Evolutionary conservation across 2,113 vertebrate genomes (phyloP), one percentile per base, ranked within the genome.

Genomic region (Donacobius atricapilla): DNA sequence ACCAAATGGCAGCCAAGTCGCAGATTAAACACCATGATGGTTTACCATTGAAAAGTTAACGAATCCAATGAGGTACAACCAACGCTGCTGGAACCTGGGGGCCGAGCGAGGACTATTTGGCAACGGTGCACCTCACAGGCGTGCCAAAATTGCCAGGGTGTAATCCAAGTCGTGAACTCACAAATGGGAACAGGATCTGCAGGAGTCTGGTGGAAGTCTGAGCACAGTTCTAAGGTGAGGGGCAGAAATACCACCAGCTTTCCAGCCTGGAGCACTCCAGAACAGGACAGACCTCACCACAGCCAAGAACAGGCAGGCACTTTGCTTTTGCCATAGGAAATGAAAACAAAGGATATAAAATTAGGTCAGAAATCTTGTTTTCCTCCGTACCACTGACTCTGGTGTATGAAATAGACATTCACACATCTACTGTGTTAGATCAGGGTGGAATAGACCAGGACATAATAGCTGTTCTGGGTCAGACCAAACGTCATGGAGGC

Each of bases 341-440:
- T 56, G 57, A 87, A 95, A 96, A 93, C 76, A 95, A 95, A 94
- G 75, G 82, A 78, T 45, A 83, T 63, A 88, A 92, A 90, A 88
- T 76, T 69, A 72, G 82, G 92, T 89, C 80, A 87, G 65, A 90
- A 95, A 78, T 65, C 53, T 94, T 66, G 54, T 79, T 94, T 91
- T 89, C 83, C 82, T 97, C 83, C 79, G 35, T 63, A n/a, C 4
- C 28, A 61, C 63, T 23, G 61, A 75, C 68, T 90, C 40, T 44
- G 37, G 44, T n/a, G 37, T 64, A 69, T 50, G 83, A 94, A 92
- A 83, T 2, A 83, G 85, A 47, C 31, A 31, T 61, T 63, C 28
- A 42, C 77, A 40, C 53, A 56, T 51, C 53, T 60, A 56, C 28
- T 13, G 35, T 1, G 1, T 68, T 75, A 84, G 53, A 83, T 39